Conservation (phyloP, 2,888 invertebrate species). For the Lycia hirtaria region DNA sequence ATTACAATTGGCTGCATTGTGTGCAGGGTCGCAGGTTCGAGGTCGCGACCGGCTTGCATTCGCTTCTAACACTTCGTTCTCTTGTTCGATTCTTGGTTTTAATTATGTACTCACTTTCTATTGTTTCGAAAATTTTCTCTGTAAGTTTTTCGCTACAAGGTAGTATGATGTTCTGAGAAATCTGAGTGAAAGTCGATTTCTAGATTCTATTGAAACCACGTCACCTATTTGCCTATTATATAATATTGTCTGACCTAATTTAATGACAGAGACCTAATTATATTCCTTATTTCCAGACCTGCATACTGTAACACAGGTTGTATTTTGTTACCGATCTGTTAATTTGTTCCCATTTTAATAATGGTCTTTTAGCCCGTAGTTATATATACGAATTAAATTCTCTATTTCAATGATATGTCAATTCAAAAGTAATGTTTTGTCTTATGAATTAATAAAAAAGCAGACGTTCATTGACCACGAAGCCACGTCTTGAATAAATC, state of each 20-base stretch:
- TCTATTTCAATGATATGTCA: background rate
- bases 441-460: conserved; percentile 33
- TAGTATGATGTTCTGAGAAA: too few relatives aligned
- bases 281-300: too few relatives aligned
- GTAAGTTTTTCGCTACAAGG: too few relatives aligned
- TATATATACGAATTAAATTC: background rate
- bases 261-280: too few relatives aligned
- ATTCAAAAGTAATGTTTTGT: background rate
- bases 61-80: conserved; percentile 45
- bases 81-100: conserved; percentile 53
- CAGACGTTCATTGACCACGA: conserved; percentile 51
- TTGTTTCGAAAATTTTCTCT: conserved; percentile 20
- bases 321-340: too few relatives aligned
- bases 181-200: too few relatives aligned
- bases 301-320: too few relatives aligned
- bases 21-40: conserved; percentile 80
- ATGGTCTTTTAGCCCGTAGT: too few relatives aligned
- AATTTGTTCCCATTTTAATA: too few relatives aligned
- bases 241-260: too few relatives aligned
- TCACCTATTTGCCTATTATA: too few relatives aligned
- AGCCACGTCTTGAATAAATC: conserved; percentile 28
- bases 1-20: conserved; percentile 78
- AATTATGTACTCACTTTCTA: conserved; percentile 45
- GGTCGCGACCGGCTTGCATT: conserved; percentile 66
- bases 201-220: too few relatives aligned